Base-by-base conservation (phyloP, 2,797 vertebrate genomes). In the Hydrocynus forskahlii region DNA sequence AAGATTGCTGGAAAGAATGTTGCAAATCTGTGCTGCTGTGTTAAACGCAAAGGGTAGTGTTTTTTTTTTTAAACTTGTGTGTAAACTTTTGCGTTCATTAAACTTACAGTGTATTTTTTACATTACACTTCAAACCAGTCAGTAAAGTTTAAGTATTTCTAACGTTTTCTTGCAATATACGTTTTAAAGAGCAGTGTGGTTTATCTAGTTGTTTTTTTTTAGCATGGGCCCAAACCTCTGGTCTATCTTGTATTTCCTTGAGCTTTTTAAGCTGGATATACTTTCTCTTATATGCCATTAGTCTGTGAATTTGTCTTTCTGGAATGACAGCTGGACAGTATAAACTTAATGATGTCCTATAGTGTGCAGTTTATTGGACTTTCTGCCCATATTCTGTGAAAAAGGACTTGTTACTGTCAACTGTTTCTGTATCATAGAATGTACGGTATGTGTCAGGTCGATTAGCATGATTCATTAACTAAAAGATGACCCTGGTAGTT, bases 291-390 rank as follows among this genome's bases (percentile, higher is more conserved):
- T 73, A 78, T 81, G 76, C 8, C 40, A 45, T 82, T 62, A 57
- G 76, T 76, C 29, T 66, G 55, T 48, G 29, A 75, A 79, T 43
- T 70, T 74, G 60, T 43, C 64, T 83, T 71, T 71, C 83, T 76
- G 52, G 80, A 84, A 82, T 79, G 72, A 72, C 83, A 79, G 80
- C 76, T 79, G 80, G 55, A 59, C 52, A 67, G 45, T 59, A 50
- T 81, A 79, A 82, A 82, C 38, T 63, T 75, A 48, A 81, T 62
- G 62, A 78, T 57, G 29, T n/a, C 64, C 5, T 23, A 45, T 52
- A 71, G 4, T 19, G 52, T 60, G 69, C 81, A 78, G 76, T 85
- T 85, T 79, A 82, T 77, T 80, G 73, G 63, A 38, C 63, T 19
- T 19, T 40, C 38, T 45, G 57, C 7, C 35, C 35, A 35, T 35